Evolutionary conservation across 2,888 invertebrate genomes (phyloP).

Genomic region (Tenthredo notha): DNA sequence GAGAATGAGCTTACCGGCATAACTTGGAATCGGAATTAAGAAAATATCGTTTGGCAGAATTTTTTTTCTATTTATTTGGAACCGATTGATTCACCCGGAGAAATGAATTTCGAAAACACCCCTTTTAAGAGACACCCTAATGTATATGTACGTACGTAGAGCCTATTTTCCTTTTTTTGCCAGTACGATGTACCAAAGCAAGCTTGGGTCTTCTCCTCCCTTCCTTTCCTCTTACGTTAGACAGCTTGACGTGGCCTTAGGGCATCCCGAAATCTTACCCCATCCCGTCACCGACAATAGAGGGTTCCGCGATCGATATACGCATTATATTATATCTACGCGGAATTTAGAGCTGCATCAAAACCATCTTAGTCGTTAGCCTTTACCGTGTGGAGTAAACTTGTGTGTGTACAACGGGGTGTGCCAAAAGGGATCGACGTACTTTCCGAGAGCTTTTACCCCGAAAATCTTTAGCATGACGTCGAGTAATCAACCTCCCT

Average conservation of each 20-base stretch:
- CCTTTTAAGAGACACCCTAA: no score
- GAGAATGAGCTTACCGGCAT: no score
- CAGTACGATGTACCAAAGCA: background rate
- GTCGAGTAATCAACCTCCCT: background rate
- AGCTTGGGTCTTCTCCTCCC: background rate
- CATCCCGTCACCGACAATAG: background rate
- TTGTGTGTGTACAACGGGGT: background rate
- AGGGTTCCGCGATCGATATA: conserved; percentile 21
- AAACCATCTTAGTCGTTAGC: conserved; percentile 1
- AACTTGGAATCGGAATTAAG: no score
- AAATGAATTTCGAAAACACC: no score
- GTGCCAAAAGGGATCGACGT: background rate
- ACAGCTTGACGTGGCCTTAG: background rate
- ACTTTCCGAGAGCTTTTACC: background rate
- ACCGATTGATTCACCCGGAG: no score
- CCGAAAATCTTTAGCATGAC: background rate
- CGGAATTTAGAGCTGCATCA: conserved; percentile 28
- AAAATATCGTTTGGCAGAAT: no score
- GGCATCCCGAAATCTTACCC: conserved; percentile 34
- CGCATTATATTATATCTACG: conserved; percentile 38
- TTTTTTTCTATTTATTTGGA: no score
- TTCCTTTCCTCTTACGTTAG: background rate
- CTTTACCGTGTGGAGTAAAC: background rate
- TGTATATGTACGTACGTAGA: background rate
- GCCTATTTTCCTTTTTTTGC: background rate